Percentiles rank a stretch among this genome's conserved stretches.
Conservation (phyloP, 2,888 invertebrate genomes). For the Xestia ashworthii region DNA sequence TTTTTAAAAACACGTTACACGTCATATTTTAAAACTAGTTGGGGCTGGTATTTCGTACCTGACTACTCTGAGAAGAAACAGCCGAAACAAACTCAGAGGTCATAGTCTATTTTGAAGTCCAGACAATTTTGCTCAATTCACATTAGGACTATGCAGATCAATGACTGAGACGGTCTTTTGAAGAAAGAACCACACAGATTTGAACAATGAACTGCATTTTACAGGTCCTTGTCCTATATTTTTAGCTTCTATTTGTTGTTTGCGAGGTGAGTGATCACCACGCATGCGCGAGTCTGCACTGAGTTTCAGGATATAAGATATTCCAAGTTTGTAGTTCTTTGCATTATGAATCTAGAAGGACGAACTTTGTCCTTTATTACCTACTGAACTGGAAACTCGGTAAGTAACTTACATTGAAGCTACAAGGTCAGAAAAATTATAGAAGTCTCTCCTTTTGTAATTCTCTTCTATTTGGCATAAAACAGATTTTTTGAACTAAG, state of each 20-base stretch:
- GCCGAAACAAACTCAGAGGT: too few relatives aligned
- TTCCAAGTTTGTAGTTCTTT: slow-evolving; percentile 17
- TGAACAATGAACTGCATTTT: slow-evolving; percentile 15
- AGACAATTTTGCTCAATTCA: too few relatives aligned
- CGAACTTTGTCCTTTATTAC: not conserved
- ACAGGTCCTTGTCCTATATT: slow-evolving; percentile 19
- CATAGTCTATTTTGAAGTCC: too few relatives aligned
- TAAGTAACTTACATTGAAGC: not conserved
- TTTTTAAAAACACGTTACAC: too few relatives aligned
- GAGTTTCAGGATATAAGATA: slow-evolving; percentile 23
- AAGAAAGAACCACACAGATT: not conserved
- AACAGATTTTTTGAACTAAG: not conserved
- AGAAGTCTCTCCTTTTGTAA: not conserved
- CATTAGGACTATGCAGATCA: too few relatives aligned
- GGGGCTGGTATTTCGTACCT: too few relatives aligned
- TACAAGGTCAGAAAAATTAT: not conserved
- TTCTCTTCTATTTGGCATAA: not conserved
- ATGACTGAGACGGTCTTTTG: too few relatives aligned
- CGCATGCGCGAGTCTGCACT: slow-evolving; percentile 34
- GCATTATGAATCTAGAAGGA: not conserved
- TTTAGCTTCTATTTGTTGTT: slow-evolving; percentile 40
- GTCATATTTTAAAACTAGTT: too few relatives aligned
- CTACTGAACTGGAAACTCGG: not conserved
- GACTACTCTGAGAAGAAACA: too few relatives aligned
- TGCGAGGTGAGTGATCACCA: slow-evolving; percentile 23